A percentile compares a stretch with the other conserved stretches of the same genome.
phyloP scores from a whole-genome alignment of 1,140 invertebrate genomes.

The Anastrepha obliqua region DNA sequence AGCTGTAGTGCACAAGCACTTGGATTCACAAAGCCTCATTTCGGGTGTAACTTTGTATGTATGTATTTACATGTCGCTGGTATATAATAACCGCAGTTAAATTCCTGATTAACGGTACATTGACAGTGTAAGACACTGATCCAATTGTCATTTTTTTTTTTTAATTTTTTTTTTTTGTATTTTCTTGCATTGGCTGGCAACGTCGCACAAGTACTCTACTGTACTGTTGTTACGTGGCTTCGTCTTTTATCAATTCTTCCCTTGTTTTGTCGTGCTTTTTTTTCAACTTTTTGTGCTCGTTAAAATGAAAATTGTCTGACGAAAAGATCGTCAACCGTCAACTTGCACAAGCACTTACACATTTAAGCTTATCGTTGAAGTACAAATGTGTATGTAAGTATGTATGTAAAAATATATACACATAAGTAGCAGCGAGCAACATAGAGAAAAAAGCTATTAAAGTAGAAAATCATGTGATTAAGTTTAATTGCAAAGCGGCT shows the following conservation, averaged over 20 bases:
- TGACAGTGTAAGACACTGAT: slow-evolving; percentile 18
- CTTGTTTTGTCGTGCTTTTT: not conserved
- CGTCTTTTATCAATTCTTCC: not conserved
- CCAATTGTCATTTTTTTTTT: not conserved
- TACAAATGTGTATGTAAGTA: not conserved
- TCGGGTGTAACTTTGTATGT: not conserved
- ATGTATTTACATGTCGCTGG: not conserved
- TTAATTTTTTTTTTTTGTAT: not conserved
- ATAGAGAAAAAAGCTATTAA: not conserved
- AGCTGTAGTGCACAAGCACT: too few relatives aligned
- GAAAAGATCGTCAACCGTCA: slow-evolving; percentile 15
- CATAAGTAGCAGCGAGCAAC: not conserved
- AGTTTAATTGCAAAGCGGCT: slow-evolving; percentile 27
- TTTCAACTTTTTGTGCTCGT: not conserved
- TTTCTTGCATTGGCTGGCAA: not conserved
- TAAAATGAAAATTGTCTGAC: slow-evolving; percentile 27
- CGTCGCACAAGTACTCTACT: not conserved
- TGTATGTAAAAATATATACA: not conserved
- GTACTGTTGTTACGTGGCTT: too few relatives aligned
- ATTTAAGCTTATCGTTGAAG: not conserved
- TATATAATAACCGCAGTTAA: not conserved
- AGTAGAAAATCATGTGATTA: slow-evolving; percentile 32
- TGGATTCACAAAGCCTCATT: too few relatives aligned
- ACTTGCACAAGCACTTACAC: slow-evolving; percentile 1
- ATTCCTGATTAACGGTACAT: slow-evolving; percentile 17